A percentile compares a stretch with the other conserved stretches of the same genome.
These are phyloP conservation scores for Numenius arquata DNA, from an alignment of 2,113 vertebrate genomes.

Conservation along the genomic window DNA sequence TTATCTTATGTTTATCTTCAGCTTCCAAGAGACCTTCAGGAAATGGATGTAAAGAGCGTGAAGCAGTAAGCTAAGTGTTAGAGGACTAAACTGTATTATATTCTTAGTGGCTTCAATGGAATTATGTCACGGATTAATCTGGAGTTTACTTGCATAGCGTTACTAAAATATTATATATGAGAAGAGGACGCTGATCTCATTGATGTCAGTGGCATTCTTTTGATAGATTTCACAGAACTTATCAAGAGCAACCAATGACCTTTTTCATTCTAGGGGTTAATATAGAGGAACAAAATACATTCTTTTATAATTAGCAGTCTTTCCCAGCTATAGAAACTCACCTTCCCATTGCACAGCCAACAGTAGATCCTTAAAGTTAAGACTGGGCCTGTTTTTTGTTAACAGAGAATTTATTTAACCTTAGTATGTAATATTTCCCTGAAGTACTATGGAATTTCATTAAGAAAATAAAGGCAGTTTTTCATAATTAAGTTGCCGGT, in stretches of 20 bases:
- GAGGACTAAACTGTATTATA: background rate
- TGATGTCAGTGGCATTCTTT: background rate
- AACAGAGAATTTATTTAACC: constrained; percentile 49
- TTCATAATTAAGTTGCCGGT: constrained; percentile 29
- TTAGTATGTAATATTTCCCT: constrained; percentile 32
- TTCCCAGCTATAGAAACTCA: background rate
- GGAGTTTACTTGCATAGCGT: background rate
- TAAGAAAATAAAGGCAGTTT: constrained; percentile 47
- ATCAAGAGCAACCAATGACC: background rate
- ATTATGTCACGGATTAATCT: background rate
- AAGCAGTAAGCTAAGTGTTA: background rate
- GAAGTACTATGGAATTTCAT: constrained; percentile 48
- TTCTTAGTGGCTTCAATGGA: background rate
- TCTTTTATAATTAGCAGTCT: background rate
- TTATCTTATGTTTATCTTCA: background rate
- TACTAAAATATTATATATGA: background rate
- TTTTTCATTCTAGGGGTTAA: background rate
- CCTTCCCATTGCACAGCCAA: background rate
- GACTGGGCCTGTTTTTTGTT: constrained; percentile 38
- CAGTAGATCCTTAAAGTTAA: background rate
- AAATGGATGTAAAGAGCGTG: background rate
- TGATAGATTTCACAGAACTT: background rate
- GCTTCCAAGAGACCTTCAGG: background rate
- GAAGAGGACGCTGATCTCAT: background rate
- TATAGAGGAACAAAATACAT: background rate